These are phyloP conservation scores for Emydura subglobosa DNA, from an alignment of 2,113 vertebrate genomes.

Conservation along the genomic window DNA sequence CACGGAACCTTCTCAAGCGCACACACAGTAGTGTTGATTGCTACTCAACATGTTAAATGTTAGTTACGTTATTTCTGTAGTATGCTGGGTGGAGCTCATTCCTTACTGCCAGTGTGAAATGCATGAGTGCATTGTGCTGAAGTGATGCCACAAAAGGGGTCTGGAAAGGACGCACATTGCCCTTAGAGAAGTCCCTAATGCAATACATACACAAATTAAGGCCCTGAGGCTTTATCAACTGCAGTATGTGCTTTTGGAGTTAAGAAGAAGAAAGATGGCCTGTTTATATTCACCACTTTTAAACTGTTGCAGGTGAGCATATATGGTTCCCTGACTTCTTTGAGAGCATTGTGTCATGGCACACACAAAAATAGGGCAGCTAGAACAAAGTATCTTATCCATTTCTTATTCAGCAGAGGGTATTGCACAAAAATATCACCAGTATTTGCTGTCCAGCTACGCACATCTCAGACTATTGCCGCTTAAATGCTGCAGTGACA, in stretches of 20 bases:
- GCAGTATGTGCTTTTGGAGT: not conserved
- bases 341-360: not conserved
- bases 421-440: not conserved
- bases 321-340: not conserved
- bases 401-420: not conserved
- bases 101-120: not conserved
- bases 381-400: not conserved
- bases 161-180: not conserved
- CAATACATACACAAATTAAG: rapidly evolving
- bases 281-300: not conserved
- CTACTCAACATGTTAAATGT: not conserved
- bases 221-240: not conserved
- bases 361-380: not conserved
- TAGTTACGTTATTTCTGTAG: slow-evolving; percentile 16
- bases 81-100: not conserved
- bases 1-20: not conserved
- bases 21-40: slow-evolving; percentile 33
- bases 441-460: not conserved
- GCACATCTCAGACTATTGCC: not conserved
- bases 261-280: not conserved
- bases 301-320: rapidly evolving
- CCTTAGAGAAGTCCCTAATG: not conserved
- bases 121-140: not conserved
- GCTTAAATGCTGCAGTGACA: not conserved
- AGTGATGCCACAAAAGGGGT: rapidly evolving